A percentile compares a stretch with the other conserved stretches of the same genome.
phyloP scores from a whole-genome alignment of 2,888 invertebrate species.

The Leptogaster cylindrica region DNA sequence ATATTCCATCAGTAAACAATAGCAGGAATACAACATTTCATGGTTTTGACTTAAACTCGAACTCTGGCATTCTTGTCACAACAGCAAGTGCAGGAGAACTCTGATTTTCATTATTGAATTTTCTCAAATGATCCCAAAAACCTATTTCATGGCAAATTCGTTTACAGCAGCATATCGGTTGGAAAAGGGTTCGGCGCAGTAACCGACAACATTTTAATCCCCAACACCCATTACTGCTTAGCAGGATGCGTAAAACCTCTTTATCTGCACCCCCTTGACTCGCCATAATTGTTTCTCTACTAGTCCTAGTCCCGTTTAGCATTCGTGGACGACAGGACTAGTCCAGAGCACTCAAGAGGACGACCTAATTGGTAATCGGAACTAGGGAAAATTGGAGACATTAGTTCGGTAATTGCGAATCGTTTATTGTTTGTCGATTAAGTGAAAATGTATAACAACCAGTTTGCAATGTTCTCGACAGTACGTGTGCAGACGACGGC shows the following conservation, averaged over 20 bases:
- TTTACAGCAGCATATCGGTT: no score
- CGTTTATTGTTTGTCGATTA: conserved; percentile 37
- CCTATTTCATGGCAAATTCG: no score
- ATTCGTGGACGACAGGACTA: background rate
- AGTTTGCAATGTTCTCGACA: conserved; percentile 7
- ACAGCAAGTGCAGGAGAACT: no score
- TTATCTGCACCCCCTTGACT: background rate
- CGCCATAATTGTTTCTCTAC: conserved; percentile 2
- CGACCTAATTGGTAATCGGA: conserved; percentile 30
- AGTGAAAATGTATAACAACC: conserved; percentile 35
- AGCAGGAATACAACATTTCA: no score
- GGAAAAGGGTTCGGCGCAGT: no score
- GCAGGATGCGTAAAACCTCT: conserved; percentile 6
- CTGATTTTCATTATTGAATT: no score
- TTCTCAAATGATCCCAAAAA: no score
- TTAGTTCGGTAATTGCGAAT: conserved; percentile 32
- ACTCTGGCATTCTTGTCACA: no score
- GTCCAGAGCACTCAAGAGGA: background rate
- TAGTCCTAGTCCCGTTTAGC: background rate
- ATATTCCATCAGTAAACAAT: no score
- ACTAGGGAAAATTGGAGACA: conserved; percentile 32
- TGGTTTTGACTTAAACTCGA: no score
- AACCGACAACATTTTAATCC: no score
- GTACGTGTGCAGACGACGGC: conserved; percentile 11
- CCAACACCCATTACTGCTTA: no score